Evolutionary conservation across 2,113 vertebrate genomes (phyloP).

Genomic region (Scortum barcoo): DNA sequence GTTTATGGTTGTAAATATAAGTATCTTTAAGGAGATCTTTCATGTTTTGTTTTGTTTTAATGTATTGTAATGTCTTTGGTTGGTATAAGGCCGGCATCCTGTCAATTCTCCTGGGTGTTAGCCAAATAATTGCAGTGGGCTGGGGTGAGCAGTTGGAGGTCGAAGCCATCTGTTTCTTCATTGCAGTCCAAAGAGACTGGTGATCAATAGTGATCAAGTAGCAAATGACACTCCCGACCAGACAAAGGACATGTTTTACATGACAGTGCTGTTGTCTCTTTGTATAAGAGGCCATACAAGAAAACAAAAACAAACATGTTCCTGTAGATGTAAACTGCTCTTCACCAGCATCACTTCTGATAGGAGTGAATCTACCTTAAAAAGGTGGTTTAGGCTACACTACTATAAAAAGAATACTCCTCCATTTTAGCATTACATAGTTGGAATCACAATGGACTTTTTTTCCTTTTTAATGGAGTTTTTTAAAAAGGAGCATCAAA

Average conservation of each 20-base stretch:
- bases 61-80: not conserved
- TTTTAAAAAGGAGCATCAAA: not conserved
- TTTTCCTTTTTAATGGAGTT: too few relatives aligned
- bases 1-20: not conserved
- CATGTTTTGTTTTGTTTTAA: not conserved
- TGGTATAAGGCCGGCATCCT: not conserved
- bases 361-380: not conserved
- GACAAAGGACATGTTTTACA: slow-evolving; percentile 68
- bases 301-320: slow-evolving; percentile 40
- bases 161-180: slow-evolving; percentile 74
- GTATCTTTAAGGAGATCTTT: not conserved
- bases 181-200: slow-evolving; percentile 40
- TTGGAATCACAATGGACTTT: not conserved
- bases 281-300: slow-evolving; percentile 3
- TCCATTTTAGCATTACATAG: not conserved
- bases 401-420: not conserved
- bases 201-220: slow-evolving; percentile 77
- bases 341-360: not conserved
- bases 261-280: slow-evolving; percentile 32
- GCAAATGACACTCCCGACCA: slow-evolving; percentile 66
- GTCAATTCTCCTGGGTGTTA: slow-evolving; percentile 18
- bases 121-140: slow-evolving; percentile 26
- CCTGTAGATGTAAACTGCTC: not conserved
- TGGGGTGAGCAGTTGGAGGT: slow-evolving; percentile 63
- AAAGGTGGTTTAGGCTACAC: not conserved